Conservation (phyloP, 2,888 invertebrate species). For the Mayetiola destructor region DNA sequence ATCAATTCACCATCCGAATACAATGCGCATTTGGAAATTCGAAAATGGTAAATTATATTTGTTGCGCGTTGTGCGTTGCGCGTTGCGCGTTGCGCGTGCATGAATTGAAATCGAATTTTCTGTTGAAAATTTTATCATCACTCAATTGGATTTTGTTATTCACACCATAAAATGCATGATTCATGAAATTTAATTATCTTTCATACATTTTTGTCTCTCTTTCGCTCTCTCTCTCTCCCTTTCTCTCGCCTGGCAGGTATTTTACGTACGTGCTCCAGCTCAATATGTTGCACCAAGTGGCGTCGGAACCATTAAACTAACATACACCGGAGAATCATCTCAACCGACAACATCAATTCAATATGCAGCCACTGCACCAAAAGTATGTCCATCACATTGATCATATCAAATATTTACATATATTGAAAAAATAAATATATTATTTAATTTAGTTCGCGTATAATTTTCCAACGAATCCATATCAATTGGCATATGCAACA, state of each 20-base stretch:
- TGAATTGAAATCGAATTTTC: too few species aligned
- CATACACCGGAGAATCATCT: background rate
- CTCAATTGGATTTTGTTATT: too few species aligned
- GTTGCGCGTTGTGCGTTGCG: too few species aligned
- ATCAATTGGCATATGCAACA: background rate
- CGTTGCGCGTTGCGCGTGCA: too few species aligned
- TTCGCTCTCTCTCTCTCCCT: background rate
- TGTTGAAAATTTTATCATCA: too few species aligned
- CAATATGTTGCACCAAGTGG: conserved; percentile 7
- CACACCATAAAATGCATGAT: too few species aligned
- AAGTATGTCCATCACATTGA: too few species aligned
- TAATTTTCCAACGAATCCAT: background rate
- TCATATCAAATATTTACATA: background rate
- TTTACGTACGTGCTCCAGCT: conserved; percentile 2
- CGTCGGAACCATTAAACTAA: conserved; percentile 1
- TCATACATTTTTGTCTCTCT: background rate
- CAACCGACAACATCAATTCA: background rate
- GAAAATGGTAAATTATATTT: too few species aligned
- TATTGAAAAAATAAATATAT: background rate
- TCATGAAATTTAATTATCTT: too few species aligned
- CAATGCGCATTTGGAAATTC: too few species aligned
- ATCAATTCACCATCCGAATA: too few species aligned
- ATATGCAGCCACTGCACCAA: conserved; percentile 3
- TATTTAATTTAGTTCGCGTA: background rate
- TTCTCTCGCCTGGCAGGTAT: background rate